Evolutionary conservation across 2,888 invertebrate genomes (phyloP).

Genomic region (Acleris emargana): DNA sequence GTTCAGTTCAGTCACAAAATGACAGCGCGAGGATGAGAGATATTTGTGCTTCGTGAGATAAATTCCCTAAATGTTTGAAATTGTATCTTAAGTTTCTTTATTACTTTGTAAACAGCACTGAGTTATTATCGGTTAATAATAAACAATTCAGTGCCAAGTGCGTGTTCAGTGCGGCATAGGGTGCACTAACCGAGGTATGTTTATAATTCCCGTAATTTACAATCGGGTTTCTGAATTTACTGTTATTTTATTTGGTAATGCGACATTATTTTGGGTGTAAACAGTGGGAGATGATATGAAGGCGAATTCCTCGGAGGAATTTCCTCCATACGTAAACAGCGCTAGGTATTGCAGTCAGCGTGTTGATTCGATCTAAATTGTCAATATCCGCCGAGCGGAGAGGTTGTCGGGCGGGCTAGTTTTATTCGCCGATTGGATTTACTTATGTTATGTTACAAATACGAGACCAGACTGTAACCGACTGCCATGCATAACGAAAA

Average conservation of each 20-base stretch:
- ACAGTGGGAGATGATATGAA: background rate
- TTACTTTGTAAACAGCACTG: conserved; percentile 22
- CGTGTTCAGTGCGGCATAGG: conserved; percentile 12
- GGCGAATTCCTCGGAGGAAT: background rate
- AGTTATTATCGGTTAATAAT: conserved; percentile 19
- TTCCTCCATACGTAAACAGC: conserved; percentile 6
- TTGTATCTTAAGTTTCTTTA: conserved; percentile 15
- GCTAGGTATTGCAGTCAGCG: conserved; percentile 33
- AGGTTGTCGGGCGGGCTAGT: conserved; percentile 14
- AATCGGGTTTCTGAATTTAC: conserved; percentile 21
- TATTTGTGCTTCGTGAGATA: conserved; percentile 22
- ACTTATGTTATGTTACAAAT: background rate
- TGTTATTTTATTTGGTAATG: conserved; percentile 25
- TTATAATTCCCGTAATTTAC: conserved; percentile 32
- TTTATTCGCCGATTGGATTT: conserved; percentile 22
- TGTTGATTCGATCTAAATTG: conserved; percentile 55
- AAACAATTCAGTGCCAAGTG: conserved; percentile 8
- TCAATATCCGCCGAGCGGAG: conserved; percentile 50
- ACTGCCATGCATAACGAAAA: conserved; percentile 2
- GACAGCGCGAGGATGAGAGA: conserved; percentile 20
- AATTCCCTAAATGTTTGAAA: conserved; percentile 12
- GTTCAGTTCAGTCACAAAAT: conserved; percentile 21
- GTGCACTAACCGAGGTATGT: conserved; percentile 28
- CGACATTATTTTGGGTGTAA: conserved; percentile 5
- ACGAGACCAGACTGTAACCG: background rate